Evolutionary conservation across 2,888 invertebrate genomes (phyloP).

Genomic region (Corythucha ciliata): DNA sequence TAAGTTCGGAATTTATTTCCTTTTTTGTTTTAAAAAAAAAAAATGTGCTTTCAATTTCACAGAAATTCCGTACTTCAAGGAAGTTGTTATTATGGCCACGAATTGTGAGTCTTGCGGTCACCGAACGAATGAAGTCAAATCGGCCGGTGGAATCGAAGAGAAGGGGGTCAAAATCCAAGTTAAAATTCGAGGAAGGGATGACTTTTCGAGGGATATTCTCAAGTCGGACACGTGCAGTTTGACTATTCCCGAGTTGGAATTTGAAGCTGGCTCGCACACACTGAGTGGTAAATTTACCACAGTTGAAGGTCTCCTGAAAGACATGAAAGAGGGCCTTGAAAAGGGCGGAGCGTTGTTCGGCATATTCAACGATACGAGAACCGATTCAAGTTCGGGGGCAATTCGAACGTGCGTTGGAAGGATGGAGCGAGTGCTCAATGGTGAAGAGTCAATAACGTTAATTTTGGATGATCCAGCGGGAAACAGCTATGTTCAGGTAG

Average conservation of each 20-base stretch:
- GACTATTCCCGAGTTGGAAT: slow-evolving; percentile 75
- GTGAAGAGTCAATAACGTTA: slow-evolving; percentile 57
- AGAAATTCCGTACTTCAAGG: slow-evolving; percentile 94
- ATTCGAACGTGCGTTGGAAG: slow-evolving; percentile 47
- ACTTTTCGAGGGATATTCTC: slow-evolving; percentile 85
- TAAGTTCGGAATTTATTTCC: too few species aligned
- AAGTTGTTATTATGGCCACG: slow-evolving; percentile 96
- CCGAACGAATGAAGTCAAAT: slow-evolving; percentile 92
- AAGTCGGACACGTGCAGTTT: slow-evolving; percentile 82
- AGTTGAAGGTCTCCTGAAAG: slow-evolving; percentile 75
- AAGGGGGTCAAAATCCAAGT: slow-evolving; percentile 70
- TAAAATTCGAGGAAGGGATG: slow-evolving; percentile 56
- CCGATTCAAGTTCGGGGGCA: slow-evolving; percentile 63
- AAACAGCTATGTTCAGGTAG: slow-evolving; percentile 82
- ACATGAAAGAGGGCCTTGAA: slow-evolving; percentile 59
- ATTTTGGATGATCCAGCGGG: slow-evolving; percentile 94
- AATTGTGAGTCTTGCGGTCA: slow-evolving; percentile 82
- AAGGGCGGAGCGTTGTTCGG: slow-evolving; percentile 20
- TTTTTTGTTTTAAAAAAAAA: too few species aligned
- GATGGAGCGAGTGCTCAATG: slow-evolving; percentile 46
- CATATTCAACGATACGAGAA: slow-evolving; percentile 47
- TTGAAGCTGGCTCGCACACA: slow-evolving; percentile 75
- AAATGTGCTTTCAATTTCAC: slow-evolving; percentile 25
- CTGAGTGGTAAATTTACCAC: slow-evolving; percentile 91
- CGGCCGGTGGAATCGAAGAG: slow-evolving; percentile 78